These are phyloP conservation scores for Nudaria mundana DNA, from an alignment of 2,888 invertebrate genomes.

Conservation along the genomic window DNA sequence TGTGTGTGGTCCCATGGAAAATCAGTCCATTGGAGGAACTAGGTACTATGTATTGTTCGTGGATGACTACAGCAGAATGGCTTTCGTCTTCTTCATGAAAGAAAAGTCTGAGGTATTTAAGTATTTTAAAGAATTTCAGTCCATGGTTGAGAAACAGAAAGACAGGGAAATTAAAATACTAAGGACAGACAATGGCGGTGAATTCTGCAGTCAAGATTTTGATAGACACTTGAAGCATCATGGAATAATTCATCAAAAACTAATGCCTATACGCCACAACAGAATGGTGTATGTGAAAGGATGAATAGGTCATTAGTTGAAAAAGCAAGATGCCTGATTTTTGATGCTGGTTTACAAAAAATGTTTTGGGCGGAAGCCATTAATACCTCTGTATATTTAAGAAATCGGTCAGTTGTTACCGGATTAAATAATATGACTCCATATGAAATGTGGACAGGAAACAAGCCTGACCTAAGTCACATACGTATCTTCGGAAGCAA, in stretches of 20 bases:
- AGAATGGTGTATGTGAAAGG: slow-evolving; percentile 15
- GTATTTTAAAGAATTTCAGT: not conserved
- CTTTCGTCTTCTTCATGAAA: not conserved
- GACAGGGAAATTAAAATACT: too few relatives aligned
- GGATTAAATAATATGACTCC: not conserved
- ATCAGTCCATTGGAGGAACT: slow-evolving; percentile 1
- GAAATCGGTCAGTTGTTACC: not conserved
- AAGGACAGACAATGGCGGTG: not conserved
- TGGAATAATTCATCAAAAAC: slow-evolving; percentile 5
- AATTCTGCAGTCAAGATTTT: not conserved
- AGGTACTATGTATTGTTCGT: not conserved
- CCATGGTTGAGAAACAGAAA: not conserved
- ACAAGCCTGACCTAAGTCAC: slow-evolving; percentile 9
- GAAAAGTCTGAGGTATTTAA: slow-evolving; percentile 1
- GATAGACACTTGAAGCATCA: not conserved
- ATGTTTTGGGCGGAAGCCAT: too few relatives aligned
- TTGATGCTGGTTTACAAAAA: slow-evolving; percentile 6
- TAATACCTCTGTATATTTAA: not conserved
- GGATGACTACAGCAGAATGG: not conserved
- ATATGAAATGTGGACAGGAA: not conserved
- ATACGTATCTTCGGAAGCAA: not conserved
- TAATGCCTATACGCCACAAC: slow-evolving; percentile 12
- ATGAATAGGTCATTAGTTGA: slow-evolving; percentile 12
- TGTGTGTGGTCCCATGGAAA: slow-evolving; percentile 1
- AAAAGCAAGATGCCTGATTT: slow-evolving; percentile 11